A percentile compares a stretch with the other conserved stretches of the same genome.
Conservation (phyloP, 1,140 invertebrate genomes). For the Drosophila nigromelanica region DNA sequence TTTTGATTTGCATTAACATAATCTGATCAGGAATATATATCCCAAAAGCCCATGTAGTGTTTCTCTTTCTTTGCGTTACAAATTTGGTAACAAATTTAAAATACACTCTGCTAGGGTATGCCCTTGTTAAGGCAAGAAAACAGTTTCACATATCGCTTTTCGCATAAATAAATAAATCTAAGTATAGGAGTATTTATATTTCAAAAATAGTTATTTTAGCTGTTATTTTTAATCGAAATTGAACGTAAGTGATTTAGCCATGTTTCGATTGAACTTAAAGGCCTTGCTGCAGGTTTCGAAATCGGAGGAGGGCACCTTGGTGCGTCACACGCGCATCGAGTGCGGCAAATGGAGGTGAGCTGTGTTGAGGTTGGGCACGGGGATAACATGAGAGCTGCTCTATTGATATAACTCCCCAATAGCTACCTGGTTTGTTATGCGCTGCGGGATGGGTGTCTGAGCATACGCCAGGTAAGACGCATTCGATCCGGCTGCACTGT, state of each 20-base stretch:
- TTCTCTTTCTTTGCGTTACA: too few relatives aligned
- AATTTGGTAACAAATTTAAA: not conserved
- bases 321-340: constrained; percentile 18
- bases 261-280: constrained; percentile 50
- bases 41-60: too few relatives aligned
- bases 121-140: not conserved
- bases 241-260: constrained; percentile 5
- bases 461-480: constrained; percentile 21
- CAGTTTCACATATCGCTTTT: not conserved
- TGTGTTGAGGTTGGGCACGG: too few relatives aligned
- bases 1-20: too few relatives aligned
- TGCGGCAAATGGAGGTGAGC: constrained; percentile 42
- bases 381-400: not conserved
- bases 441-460: constrained; percentile 24
- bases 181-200: not conserved
- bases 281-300: constrained; percentile 32
- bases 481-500: not conserved
- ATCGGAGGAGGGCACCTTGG: constrained; percentile 5
- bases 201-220: not conserved
- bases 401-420: not conserved
- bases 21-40: too few relatives aligned
- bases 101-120: not conserved
- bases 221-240: constrained; percentile 10
- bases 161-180: not conserved
- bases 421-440: constrained; percentile 50